These are phyloP conservation scores for Silvanus unidentatus DNA, from an alignment of 2,888 invertebrate species.

Conservation along the genomic window DNA sequence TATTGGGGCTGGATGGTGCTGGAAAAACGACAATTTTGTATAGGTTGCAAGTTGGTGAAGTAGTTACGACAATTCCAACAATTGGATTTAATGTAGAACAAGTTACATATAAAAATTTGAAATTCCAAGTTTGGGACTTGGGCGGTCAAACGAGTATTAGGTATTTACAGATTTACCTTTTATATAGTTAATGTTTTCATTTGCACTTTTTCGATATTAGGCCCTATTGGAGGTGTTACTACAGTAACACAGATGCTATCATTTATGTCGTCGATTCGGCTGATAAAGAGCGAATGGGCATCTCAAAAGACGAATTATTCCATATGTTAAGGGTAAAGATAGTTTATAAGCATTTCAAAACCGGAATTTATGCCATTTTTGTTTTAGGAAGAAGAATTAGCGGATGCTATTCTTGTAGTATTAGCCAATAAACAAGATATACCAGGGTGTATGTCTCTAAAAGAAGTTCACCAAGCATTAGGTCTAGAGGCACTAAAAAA, in stretches of 20 bases:
- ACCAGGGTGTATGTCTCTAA: conserved; percentile 93
- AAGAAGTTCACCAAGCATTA: conserved; percentile 94
- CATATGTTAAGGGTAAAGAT: conserved; percentile 85
- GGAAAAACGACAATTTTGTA: conserved; percentile 99
- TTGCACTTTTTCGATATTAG: no score
- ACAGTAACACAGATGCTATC: conserved; percentile 99
- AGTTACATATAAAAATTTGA: conserved; percentile 97
- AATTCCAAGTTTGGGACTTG: conserved; percentile 99
- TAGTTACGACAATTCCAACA: conserved; percentile 96
- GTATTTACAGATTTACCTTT: conserved; percentile 47
- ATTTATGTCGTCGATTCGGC: conserved; percentile 99
- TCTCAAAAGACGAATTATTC: conserved; percentile 95
- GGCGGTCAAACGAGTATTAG: conserved; percentile 98
- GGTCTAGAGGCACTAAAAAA: conserved; percentile 93
- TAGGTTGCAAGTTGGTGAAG: conserved; percentile 95
- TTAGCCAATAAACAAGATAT: conserved; percentile 99
- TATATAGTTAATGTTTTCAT: not conserved
- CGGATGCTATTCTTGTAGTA: conserved; percentile 91
- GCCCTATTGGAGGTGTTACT: conserved; percentile 99
- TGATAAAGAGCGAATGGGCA: conserved; percentile 96
- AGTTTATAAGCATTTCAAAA: not conserved
- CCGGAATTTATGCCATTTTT: conserved; percentile 3
- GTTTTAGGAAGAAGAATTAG: conserved; percentile 88
- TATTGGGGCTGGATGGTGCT: conserved; percentile 96
- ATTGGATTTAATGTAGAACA: conserved; percentile 99